Percentiles rank a stretch among this genome's conserved stretches.
Conservation (phyloP, 2,888 invertebrate species). For the Pristionchus fissidentatus region DNA sequence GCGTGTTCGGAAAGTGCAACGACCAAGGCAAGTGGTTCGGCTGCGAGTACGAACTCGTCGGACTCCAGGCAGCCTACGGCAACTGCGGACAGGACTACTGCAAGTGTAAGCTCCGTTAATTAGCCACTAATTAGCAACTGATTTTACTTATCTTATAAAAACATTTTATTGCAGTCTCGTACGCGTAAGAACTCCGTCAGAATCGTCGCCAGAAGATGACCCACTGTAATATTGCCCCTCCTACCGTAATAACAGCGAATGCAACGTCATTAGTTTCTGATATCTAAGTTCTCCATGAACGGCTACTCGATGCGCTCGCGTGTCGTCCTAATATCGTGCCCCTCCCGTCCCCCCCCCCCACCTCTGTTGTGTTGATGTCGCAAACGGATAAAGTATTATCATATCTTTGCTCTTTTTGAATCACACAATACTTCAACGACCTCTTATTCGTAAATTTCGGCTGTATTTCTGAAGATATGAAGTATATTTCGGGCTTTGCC, state of each 20-base stretch:
- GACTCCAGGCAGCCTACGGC: conserved; percentile 42
- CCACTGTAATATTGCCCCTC: conserved; percentile 33
- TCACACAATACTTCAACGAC: too few relatives aligned
- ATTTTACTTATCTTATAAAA: not conserved
- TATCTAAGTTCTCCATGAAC: not conserved
- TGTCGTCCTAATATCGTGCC: conserved; percentile 34
- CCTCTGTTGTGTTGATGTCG: not conserved
- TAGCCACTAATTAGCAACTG: not conserved
- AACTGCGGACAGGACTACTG: conserved; percentile 47
- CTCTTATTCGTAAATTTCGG: too few relatives aligned
- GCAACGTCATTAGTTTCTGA: conserved; percentile 20
- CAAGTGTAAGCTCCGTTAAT: not conserved
- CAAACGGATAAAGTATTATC: conserved; percentile 25
- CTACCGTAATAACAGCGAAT: conserved; percentile 13
- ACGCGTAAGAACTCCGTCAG: not conserved
- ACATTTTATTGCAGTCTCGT: conserved; percentile 7
- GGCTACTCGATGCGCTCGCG: not conserved
- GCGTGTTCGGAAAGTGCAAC: conserved; percentile 25
- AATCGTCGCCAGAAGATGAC: not conserved
- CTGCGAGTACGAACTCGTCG: conserved; percentile 41
- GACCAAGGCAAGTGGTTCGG: conserved; percentile 43
- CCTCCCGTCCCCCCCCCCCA: too few relatives aligned
- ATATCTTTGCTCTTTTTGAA: too few relatives aligned
- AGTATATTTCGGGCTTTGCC: too few relatives aligned
- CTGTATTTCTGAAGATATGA: too few relatives aligned